Percentiles rank a stretch among this genome's conserved stretches.
Evolutionary conservation across 2,113 vertebrate species (phyloP).

Genomic region (Oreocharis arfaki): DNA sequence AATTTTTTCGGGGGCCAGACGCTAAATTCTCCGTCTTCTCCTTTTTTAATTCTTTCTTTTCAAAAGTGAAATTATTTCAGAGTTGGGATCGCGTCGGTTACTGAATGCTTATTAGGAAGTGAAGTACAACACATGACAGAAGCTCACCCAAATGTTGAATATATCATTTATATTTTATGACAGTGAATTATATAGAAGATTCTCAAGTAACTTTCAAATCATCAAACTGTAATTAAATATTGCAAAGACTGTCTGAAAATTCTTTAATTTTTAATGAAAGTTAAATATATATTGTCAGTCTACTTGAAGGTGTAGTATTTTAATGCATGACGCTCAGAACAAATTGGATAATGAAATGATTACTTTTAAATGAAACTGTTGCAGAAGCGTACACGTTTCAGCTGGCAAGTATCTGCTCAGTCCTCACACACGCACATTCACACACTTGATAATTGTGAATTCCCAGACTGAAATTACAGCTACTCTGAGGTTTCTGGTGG

Average conservation of each 20-base stretch:
- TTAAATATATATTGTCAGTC: slow-evolving; percentile 62
- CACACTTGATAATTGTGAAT: slow-evolving; percentile 33
- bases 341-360: slow-evolving; percentile 65
- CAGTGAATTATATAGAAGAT: slow-evolving; percentile 62
- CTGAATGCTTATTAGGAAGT: slow-evolving; percentile 35
- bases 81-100: background rate
- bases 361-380: slow-evolving; percentile 61
- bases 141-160: slow-evolving; percentile 48
- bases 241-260: slow-evolving; percentile 60
- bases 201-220: slow-evolving; percentile 62
- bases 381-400: slow-evolving; percentile 34
- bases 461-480: slow-evolving; percentile 46
- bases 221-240: slow-evolving; percentile 68
- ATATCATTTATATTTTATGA: slow-evolving; percentile 60
- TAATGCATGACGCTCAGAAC: slow-evolving; percentile 47
- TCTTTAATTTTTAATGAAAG: slow-evolving; percentile 66
- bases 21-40: background rate
- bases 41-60: slow-evolving; percentile 17
- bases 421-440: background rate
- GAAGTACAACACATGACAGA: slow-evolving; percentile 13
- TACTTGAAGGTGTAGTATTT: slow-evolving; percentile 58
- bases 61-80: slow-evolving; percentile 29
- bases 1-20: background rate
- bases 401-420: slow-evolving; percentile 1
- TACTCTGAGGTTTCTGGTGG: slow-evolving; percentile 55